Evolutionary conservation across 1,140 invertebrate species (phyloP), one percentile per base, ranked within the genome.

Genomic region (Halictus rubicundus): DNA sequence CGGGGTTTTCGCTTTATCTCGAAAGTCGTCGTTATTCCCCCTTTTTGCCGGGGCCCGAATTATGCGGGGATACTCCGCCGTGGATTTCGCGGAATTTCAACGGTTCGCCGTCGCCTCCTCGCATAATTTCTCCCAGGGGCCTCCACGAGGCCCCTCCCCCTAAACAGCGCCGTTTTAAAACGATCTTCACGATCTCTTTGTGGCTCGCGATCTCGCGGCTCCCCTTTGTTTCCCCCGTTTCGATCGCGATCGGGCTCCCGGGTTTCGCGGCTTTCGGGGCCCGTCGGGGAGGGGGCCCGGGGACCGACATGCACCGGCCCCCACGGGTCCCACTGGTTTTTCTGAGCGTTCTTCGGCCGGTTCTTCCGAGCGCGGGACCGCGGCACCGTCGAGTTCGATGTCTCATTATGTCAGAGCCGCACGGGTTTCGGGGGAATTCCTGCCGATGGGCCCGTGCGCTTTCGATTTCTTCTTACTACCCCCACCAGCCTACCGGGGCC

Each of bases 391-490:
- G 59, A 66, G 80, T 86, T 86, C 80, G 79, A 85, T 72, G 83
- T 85, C 82, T 86, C 79, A 79, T 86, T 85, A 86, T 86, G 84
- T 85, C 83, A 86, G 79, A 86, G 74, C 71, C 73, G 59, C 59
- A 39, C 12, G 69, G 80, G 78, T 86, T 85, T 75, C 81, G 79
- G 83, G 59, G 70, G 80, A 82, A 86, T 78, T 85, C 70, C 78
- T 46, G 7, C 6, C 21, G 54, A 57, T 61, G 70, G 63, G 14
- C 59, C 57, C 37, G 60, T 27, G 23, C 42, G 37, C 63, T 73
- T 23, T 54, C 65, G 32, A 37, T 52, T 65, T n/a, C 76, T 64
- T 3, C 59, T 42, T 52, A 2, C 16, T 16, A 8, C 21, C 25
- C 42, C 19, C 37, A 63, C 46, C 46, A 46, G 12, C 5, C 19